A percentile compares a stretch with the other conserved stretches of the same genome.
phyloP scores from a whole-genome alignment of 2,888 invertebrate species.

The Cristatella mucedo region DNA sequence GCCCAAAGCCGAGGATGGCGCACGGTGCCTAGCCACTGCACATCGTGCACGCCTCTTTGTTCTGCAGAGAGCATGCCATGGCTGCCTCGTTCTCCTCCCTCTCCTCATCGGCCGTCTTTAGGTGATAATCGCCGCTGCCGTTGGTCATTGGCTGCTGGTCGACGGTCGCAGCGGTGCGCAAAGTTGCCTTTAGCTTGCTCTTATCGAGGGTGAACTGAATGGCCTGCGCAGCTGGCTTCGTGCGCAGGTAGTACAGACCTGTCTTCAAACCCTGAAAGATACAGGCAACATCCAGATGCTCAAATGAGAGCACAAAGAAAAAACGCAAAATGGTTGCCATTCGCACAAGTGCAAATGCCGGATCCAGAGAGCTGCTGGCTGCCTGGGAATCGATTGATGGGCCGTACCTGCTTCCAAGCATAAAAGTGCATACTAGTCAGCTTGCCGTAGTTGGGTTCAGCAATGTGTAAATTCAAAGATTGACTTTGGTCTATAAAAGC shows the following conservation, averaged over 20 bases:
- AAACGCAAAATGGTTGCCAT: neutral
- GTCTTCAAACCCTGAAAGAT: slow-evolving; percentile 68
- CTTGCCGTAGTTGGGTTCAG: slow-evolving; percentile 78
- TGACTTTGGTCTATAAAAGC: slow-evolving; percentile 98
- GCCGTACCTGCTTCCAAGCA: slow-evolving; percentile 67
- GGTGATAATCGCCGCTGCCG: neutral
- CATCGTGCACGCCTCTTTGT: slow-evolving; percentile 71
- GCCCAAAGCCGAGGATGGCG: too few species aligned
- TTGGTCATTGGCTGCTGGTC: slow-evolving; percentile 12
- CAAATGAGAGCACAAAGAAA: neutral
- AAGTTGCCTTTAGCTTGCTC: slow-evolving; percentile 43
- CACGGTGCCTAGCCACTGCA: slow-evolving; percentile 69
- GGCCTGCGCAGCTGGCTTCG: slow-evolving; percentile 85
- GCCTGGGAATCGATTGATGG: too few species aligned
- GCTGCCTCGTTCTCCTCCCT: slow-evolving; percentile 51
- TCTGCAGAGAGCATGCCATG: slow-evolving; percentile 67
- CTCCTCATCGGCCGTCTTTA: slow-evolving; percentile 6
- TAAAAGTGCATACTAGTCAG: slow-evolving; percentile 95
- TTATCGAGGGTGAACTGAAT: slow-evolving; percentile 97
- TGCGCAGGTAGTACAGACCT: slow-evolving; percentile 94
- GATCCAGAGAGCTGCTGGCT: too few species aligned
- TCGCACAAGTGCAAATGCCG: too few species aligned
- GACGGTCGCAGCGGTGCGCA: too few species aligned
- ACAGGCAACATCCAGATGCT: neutral
- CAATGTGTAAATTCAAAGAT: slow-evolving; percentile 90